A percentile compares a stretch with the other conserved stretches of the same genome.
Evolutionary conservation across 2,113 vertebrate genomes (phyloP).

Genomic region (Brienomyrus longianalis): DNA sequence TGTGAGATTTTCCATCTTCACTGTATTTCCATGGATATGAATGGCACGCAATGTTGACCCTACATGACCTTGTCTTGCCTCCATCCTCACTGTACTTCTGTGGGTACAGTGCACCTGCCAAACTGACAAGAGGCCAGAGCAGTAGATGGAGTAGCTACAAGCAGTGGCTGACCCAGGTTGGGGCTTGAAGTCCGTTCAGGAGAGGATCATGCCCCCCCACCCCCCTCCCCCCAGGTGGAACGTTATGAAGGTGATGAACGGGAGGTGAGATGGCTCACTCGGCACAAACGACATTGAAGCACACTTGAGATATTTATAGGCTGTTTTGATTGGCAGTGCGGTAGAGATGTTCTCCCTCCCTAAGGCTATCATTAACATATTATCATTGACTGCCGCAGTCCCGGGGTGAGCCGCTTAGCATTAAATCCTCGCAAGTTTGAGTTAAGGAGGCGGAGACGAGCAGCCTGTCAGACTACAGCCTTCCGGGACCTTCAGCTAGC

Average conservation of each 20-base stretch:
- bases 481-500: background rate
- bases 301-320: constrained; percentile 2
- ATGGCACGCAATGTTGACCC: background rate
- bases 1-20: background rate
- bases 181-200: background rate
- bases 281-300: constrained; percentile 1
- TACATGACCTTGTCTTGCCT: background rate
- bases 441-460: background rate
- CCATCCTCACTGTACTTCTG: background rate
- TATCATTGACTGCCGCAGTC: constrained; percentile 1
- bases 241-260: background rate
- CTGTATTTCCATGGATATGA: background rate
- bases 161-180: background rate
- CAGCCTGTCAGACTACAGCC: background rate
- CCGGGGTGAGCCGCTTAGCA: background rate
- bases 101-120: background rate
- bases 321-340: background rate
- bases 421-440: constrained; percentile 10
- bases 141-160: background rate
- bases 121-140: background rate
- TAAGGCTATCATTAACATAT: constrained; percentile 10
- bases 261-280: background rate
- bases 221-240: background rate
- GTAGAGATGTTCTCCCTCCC: background rate
- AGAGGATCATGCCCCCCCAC: background rate